These are phyloP conservation scores for Psilanteris sp. DNA, from an alignment of 1,140 invertebrate species.

Conservation along the genomic window DNA sequence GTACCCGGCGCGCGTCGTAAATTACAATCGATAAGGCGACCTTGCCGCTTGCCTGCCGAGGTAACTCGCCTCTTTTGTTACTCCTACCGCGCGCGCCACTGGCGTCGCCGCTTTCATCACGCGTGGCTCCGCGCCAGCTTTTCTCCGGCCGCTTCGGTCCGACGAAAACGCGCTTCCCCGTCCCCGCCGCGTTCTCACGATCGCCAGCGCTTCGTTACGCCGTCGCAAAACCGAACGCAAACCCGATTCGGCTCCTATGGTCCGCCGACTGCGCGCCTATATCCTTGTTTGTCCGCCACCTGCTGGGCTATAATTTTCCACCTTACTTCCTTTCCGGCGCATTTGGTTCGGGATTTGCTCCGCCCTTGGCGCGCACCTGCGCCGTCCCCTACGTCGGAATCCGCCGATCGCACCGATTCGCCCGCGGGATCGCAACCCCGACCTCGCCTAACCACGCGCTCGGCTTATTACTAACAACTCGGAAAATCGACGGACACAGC, in stretches of 20 bases:
- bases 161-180: background rate
- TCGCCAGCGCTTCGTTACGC: background rate
- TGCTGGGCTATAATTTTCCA: constrained; percentile 16
- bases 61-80: constrained; percentile 59
- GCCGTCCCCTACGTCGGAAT: constrained; percentile 4
- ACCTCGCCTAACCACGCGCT: constrained; percentile 37
- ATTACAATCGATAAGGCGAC: constrained; percentile 77
- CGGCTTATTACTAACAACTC: constrained; percentile 30
- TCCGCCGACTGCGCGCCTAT: too few relatives aligned
- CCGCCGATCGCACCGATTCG: constrained; percentile 14
- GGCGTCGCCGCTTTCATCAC: constrained; percentile 7
- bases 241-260: too few relatives aligned
- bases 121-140: constrained; percentile 29
- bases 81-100: constrained; percentile 26
- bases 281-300: constrained; percentile 5
- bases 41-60: constrained; percentile 67
- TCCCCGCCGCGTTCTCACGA: background rate
- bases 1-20: constrained; percentile 67
- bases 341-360: background rate
- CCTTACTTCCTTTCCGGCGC: constrained; percentile 21
- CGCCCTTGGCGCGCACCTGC: constrained; percentile 14
- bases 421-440: constrained; percentile 5
- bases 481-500: too few relatives aligned
- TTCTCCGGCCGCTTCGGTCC: constrained; percentile 7
- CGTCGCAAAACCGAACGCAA: too few relatives aligned